Evolutionary conservation across 2,797 vertebrate species (phyloP), one percentile per base, ranked within the genome.

Genomic region (Tinamus major): DNA sequence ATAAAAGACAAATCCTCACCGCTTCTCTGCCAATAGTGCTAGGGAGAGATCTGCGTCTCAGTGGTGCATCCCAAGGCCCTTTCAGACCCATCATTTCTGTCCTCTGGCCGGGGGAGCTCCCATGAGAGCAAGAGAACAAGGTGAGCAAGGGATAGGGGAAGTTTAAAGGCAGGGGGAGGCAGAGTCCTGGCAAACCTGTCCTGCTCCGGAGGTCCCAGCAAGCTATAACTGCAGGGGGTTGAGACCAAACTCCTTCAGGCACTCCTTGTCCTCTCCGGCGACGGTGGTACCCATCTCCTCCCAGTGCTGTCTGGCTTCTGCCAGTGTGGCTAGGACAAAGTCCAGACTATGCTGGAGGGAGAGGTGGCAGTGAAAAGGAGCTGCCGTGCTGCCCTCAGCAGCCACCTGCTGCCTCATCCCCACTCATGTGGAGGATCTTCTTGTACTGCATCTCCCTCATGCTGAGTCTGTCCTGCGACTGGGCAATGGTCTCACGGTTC

Each of bases 401-500:
- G 9, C 29, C 23, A 39, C 23, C 27, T 29, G 4, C n/a, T 27
- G 37, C 59, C 49, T 13, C 3, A 1, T n/a, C 35, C 63, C 26
- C 9, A 92, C 98, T 98, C 93, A 98, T 95, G 6, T 98, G 96
- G 48, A 98, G 87, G 79, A 98, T 95, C 81, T 97, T 97, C 95
- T 98, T 97, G 16, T 97, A 98, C 61, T 98, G 97, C 23, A 87
- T 96, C 80, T 98, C 98, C 97, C 97, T 97, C 85, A 95, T 93
- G 49, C 97, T 87, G 44, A 98, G 86, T 48, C 98, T 97, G 84
- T 90, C 91, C 89, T 81, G 96, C 62, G 98, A 97, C 62, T 98
- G 97, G 67, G 96, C 41, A 39, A 98, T 97, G 70, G 93, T 91
- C 88, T 48, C 68, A 4, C 98, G 97, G 67, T 97, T 98, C 74